A percentile compares a stretch with the other conserved stretches of the same genome.
Evolutionary conservation across 2,797 vertebrate species (phyloP).

Genomic region (Premnoplex brunnescens): DNA sequence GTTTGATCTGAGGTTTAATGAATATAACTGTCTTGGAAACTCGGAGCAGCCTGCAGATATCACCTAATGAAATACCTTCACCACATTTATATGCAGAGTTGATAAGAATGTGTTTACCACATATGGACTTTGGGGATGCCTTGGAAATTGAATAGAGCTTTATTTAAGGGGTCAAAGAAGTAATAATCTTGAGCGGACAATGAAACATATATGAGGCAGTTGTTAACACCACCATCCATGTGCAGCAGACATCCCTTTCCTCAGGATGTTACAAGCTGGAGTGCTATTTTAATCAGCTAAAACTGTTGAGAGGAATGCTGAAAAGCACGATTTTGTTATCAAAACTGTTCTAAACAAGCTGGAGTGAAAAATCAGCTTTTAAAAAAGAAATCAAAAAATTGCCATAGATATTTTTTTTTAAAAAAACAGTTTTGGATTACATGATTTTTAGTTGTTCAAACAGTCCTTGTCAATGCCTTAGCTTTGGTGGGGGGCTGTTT

Average conservation of each 20-base stretch:
- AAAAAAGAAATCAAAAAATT: neutral
- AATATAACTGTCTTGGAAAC: neutral
- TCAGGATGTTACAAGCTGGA: constrained; percentile 7
- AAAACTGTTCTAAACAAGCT: constrained; percentile 7
- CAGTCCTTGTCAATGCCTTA: neutral
- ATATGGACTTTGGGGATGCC: neutral
- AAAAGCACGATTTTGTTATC: neutral
- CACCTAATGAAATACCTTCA: neutral
- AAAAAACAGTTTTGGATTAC: neutral
- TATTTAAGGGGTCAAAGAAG: neutral
- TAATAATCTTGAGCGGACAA: neutral
- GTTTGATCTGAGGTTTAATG: neutral
- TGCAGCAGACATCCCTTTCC: neutral
- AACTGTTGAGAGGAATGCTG: neutral
- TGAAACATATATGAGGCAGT: neutral
- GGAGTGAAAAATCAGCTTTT: neutral
- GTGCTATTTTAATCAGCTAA: constrained; percentile 23
- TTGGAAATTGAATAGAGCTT: neutral
- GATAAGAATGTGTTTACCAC: neutral
- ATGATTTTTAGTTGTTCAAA: neutral
- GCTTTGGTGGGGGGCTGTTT: neutral
- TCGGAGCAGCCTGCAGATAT: neutral
- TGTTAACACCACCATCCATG: neutral
- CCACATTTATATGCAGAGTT: neutral
- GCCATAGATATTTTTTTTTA: neutral